Percentiles rank a stretch among this genome's conserved stretches.
Evolutionary conservation across 2,888 invertebrate species (phyloP).

Genomic region (Galeopsomyia nigrocyanea): DNA sequence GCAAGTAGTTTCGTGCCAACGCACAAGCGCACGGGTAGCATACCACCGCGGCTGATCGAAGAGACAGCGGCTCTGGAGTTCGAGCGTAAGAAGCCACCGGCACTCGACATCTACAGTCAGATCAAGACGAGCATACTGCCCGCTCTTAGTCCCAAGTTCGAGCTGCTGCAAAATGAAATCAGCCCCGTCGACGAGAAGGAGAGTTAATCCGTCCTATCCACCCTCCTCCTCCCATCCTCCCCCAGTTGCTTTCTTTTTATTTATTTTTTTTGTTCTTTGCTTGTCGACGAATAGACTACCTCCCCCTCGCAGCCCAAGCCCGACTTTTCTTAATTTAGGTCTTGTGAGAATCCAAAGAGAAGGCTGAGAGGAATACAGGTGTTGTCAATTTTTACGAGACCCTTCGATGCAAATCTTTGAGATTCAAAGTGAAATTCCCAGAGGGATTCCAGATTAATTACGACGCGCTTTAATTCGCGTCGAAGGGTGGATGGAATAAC

Average conservation of each 20-base stretch:
- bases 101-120: constrained; percentile 72
- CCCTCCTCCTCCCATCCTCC: not conserved
- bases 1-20: constrained; percentile 69
- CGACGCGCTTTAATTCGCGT: too few species aligned
- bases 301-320: too few species aligned
- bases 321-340: too few species aligned
- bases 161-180: constrained; percentile 72
- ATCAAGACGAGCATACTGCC: constrained; percentile 72
- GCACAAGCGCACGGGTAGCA: constrained; percentile 71
- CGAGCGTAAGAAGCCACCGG: constrained; percentile 63
- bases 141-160: constrained; percentile 73
- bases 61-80: constrained; percentile 66
- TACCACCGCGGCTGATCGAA: constrained; percentile 72
- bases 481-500: not conserved
- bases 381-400: not conserved
- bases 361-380: not conserved
- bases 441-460: too few species aligned
- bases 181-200: constrained; percentile 68
- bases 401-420: not conserved
- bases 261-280: too few species aligned
- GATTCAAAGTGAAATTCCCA: too few species aligned
- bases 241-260: not conserved
- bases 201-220: constrained; percentile 61
- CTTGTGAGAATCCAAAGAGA: not conserved
- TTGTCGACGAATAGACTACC: too few species aligned